phyloP scores from a whole-genome alignment of 2,113 vertebrate species.

The Eurypyga helias region DNA sequence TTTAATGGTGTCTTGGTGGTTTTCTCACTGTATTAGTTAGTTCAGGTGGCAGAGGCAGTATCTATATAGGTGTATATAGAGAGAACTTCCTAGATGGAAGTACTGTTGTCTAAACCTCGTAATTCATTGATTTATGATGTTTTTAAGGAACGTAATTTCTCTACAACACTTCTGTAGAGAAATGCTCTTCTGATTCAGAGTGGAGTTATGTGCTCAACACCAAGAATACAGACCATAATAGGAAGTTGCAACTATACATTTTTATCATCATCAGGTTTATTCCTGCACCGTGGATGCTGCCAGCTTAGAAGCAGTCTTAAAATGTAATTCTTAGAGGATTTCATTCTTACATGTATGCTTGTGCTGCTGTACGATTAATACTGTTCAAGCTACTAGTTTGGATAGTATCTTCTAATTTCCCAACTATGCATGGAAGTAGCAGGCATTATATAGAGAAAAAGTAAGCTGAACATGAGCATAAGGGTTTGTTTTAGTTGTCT shows the following conservation, averaged over 20 bases:
- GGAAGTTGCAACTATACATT: not conserved
- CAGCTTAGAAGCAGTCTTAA: not conserved
- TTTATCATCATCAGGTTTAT: not conserved
- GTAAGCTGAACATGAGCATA: not conserved
- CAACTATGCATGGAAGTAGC: not conserved
- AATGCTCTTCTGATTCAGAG: not conserved
- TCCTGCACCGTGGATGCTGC: not conserved
- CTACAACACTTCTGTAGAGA: not conserved
- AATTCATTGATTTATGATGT: not conserved
- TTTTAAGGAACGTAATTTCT: not conserved
- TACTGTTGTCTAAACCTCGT: not conserved
- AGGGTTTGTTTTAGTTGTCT: conserved; percentile 6
- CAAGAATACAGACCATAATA: not conserved
- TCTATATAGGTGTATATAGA: not conserved
- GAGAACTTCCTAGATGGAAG: not conserved
- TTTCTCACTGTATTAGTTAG: not conserved
- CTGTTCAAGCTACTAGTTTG: not conserved
- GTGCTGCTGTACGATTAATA: not conserved
- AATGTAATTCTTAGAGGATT: not conserved
- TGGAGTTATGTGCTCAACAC: not conserved
- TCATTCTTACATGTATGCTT: not conserved
- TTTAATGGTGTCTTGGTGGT: not conserved
- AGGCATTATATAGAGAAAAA: not conserved
- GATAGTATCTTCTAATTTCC: not conserved
- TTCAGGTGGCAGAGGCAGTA: not conserved